Percentiles rank a stretch among this genome's conserved stretches.
phyloP scores from a whole-genome alignment of 2,888 invertebrate species.

The Rapana venosa region DNA sequence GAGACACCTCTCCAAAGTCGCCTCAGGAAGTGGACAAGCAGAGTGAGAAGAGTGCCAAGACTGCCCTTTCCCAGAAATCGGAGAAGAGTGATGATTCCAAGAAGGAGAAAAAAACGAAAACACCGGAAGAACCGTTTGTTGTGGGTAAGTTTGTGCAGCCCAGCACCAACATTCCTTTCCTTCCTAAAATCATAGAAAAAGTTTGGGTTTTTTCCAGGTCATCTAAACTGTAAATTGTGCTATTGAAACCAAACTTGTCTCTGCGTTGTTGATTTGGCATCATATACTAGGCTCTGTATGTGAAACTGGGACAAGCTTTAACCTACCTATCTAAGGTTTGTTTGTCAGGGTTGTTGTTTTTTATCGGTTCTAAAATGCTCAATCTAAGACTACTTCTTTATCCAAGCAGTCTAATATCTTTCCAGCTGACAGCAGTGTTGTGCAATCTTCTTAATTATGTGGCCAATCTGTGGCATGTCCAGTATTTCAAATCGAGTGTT shows the following conservation, averaged over 20 bases:
- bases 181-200: no score
- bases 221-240: no score
- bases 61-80: slow-evolving; percentile 47
- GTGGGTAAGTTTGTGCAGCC: slow-evolving; percentile 63
- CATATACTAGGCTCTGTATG: neutral
- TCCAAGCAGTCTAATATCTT: neutral
- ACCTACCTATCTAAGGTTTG: neutral
- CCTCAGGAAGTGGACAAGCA: slow-evolving; percentile 41
- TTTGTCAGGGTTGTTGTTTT: neutral
- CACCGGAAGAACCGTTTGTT: slow-evolving; percentile 68
- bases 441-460: neutral
- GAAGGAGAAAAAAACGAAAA: slow-evolving; percentile 56
- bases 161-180: no score
- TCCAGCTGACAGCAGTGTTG: no score
- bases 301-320: no score
- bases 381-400: no score
- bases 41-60: slow-evolving; percentile 59
- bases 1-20: neutral
- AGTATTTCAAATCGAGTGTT: neutral
- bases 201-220: no score
- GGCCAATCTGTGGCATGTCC: neutral
- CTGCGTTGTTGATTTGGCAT: neutral
- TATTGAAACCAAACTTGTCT: neutral
- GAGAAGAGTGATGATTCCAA: slow-evolving; percentile 54
- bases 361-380: neutral